Evolutionary conservation across 2,113 vertebrate species (phyloP).

Genomic region (Meriones unguiculatus): DNA sequence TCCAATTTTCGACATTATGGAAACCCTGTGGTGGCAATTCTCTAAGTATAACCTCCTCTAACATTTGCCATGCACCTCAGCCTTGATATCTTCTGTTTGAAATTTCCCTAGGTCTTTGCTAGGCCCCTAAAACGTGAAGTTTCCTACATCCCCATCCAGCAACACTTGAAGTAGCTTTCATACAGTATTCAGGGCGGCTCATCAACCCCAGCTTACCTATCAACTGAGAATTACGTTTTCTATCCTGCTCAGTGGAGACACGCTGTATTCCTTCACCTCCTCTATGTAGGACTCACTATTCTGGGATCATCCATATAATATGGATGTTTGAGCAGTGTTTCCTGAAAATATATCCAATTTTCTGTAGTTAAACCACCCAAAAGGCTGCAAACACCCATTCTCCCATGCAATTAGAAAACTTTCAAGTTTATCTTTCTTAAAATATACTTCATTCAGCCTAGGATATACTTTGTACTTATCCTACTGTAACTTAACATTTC

Average conservation of each 20-base stretch:
- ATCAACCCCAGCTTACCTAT: background rate
- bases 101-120: background rate
- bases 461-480: background rate
- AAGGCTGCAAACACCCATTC: background rate
- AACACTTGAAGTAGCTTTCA: background rate
- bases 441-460: background rate
- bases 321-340: background rate
- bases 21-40: background rate
- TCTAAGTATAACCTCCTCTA: background rate
- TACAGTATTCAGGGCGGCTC: background rate
- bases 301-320: background rate
- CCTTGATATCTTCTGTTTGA: background rate
- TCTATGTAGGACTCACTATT: background rate
- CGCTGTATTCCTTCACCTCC: background rate
- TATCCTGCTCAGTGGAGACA: background rate
- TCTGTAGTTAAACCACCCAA: background rate
- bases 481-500: background rate
- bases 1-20: background rate
- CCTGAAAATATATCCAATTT: background rate
- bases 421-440: background rate
- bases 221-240: background rate
- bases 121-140: background rate
- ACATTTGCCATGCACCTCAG: background rate
- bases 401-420: background rate
- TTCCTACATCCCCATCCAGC: background rate